Percentiles rank a stretch among this genome's conserved stretches.
Conservation (phyloP, 35 echinoderm and acorn worm genomes). For the Lytechinus pictus region DNA sequence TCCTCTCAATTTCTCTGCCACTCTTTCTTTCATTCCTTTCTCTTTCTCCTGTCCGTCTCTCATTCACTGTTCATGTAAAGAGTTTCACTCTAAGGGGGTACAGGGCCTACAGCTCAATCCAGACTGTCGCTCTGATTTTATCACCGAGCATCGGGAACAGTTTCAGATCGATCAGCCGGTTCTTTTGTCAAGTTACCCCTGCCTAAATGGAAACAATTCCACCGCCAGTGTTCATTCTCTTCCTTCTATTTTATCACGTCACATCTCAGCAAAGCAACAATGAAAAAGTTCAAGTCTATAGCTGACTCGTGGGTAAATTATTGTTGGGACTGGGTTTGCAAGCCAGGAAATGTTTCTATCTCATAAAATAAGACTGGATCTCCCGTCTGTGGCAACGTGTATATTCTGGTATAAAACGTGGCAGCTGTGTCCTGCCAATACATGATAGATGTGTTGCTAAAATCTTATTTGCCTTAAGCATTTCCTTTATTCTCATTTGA, state of each 20-base stretch:
- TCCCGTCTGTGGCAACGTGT: neutral
- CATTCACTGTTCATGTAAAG: neutral
- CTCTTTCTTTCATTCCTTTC: neutral
- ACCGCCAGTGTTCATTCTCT: neutral
- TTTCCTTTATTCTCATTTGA: neutral
- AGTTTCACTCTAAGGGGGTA: neutral
- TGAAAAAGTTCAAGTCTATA: neutral
- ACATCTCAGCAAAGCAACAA: neutral
- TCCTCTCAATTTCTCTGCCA: neutral
- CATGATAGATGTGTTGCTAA: neutral
- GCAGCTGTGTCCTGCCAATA: neutral
- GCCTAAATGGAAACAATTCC: neutral
- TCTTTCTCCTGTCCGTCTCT: neutral
- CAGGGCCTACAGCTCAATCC: neutral
- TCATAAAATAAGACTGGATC: neutral
- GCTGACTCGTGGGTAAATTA: neutral
- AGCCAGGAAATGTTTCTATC: neutral
- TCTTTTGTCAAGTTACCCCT: neutral
- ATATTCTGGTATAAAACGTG: neutral
- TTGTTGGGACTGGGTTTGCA: neutral
- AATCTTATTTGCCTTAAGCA: neutral
- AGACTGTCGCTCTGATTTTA: neutral
- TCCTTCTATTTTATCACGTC: neutral
- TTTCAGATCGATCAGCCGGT: conserved; percentile 1
- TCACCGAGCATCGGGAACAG: neutral